phyloP scores from a whole-genome alignment of 2,888 invertebrate species.

The Cylindroiulus punctatus region DNA sequence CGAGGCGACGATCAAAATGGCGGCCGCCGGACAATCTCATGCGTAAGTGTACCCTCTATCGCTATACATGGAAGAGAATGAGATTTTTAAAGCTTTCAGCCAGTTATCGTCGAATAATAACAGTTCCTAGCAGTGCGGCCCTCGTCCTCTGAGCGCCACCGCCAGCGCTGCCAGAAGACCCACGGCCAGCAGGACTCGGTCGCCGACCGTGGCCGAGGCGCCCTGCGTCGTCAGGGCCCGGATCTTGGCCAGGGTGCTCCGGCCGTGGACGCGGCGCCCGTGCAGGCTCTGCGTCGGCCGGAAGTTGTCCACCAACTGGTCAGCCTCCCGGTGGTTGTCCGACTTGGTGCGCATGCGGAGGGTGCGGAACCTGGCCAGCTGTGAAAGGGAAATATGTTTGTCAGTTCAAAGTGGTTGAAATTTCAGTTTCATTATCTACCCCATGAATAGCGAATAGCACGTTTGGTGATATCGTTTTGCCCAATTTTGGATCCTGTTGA shows the following conservation, averaged over 20 bases:
- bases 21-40: slow-evolving; percentile 19
- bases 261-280: slow-evolving; percentile 52
- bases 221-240: slow-evolving; percentile 47
- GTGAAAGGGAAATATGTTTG: background rate
- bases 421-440: too few species aligned
- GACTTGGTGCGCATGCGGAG: slow-evolving; percentile 51
- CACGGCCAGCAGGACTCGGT: background rate
- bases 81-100: background rate
- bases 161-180: background rate
- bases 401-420: background rate
- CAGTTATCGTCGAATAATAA: background rate
- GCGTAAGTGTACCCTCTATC: background rate
- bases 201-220: background rate
- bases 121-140: background rate
- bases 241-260: slow-evolving; percentile 53
- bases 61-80: slow-evolving; percentile 6
- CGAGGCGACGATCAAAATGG: background rate
- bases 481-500: too few species aligned
- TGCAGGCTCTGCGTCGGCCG: slow-evolving; percentile 53
- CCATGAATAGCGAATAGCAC: too few species aligned
- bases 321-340: slow-evolving; percentile 52
- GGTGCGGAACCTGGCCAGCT: slow-evolving; percentile 53
- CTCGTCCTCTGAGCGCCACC: background rate
- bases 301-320: slow-evolving; percentile 55
- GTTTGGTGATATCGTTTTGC: too few species aligned